Evolutionary conservation across 2,797 vertebrate species (phyloP), one percentile per base, ranked within the genome.

Genomic region (Propithecus deckenii): DNA sequence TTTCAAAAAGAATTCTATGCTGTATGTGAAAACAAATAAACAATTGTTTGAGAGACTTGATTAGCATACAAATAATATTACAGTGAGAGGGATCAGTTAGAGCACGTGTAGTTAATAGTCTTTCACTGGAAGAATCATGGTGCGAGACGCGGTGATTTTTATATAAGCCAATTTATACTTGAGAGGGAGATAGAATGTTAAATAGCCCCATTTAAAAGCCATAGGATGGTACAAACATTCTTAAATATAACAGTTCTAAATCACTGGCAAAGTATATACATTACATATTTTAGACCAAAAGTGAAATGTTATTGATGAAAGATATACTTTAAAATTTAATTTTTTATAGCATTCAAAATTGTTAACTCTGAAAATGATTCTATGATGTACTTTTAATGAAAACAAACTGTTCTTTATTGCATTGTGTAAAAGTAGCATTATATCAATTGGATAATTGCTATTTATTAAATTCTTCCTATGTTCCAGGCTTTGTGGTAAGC

Each of bases 11-110:
- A 83, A 79, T 86, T 86, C 2, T 57, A 55, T 41, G 25, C 0
- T 80, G 0, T 46, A 81, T 67, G 11, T 89, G 52, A 96, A 97
- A 97, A 93, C 4, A 95, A 91, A 94, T 69, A 91, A 65, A 83
- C 46, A 93, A 97, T 94, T 67, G 13, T 71, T 81, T n/a, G 46
- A 65, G 72, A 95, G 25, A 65, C 1, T 46, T 0, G 0, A 89
- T 95, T 96, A 92, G 52, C 15, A 96, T 72, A 57, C 15, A 92
- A n/a, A 52, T 5, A 3, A 46, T 71, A 95, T 95, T 79, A 71
- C 43, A 91, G 46, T 75, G 38, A 95, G 65, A 92, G 2, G 38
- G 32, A 91, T 83, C 23, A 18, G 25, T 94, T 76, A 94, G 69
- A 69, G 22, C 9, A 88, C 9, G 28, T 30, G 0, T 22, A 67